Base-by-base conservation (phyloP, 2,113 vertebrate genomes). In the Nerophis lumbriciformis region DNA sequence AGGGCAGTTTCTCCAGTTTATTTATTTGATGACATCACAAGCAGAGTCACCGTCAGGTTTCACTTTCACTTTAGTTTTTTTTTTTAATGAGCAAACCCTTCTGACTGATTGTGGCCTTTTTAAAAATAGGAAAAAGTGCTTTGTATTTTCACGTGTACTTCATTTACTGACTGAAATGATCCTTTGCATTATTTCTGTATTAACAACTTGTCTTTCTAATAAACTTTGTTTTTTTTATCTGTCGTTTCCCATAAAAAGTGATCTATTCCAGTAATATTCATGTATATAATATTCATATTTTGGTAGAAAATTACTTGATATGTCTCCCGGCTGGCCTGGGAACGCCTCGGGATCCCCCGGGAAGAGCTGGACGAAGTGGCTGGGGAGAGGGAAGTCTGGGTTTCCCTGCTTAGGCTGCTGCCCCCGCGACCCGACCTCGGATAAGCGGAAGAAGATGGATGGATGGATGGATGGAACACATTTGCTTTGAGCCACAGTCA, bases 1-100 rank as follows among this genome's bases (percentile, higher is more conserved):
- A 80, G 90, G 85, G 82, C 90, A 90, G 90, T 90, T 90, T 76
- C 37, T 66, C 8, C 61, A 42, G 54, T 59, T 88, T 81, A 89
- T 90, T 90, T 90, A 91, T 91, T 90, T 45, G 74, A 79, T 64
- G 21, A 61, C 12, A 42, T n/a, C 44, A 76, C 63, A 66, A 65
- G 66, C 79, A 76, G 76, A 58, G 49, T 66, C 61, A 72, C 59
- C 66, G 65, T 66, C 35, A 37, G 48, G 70, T 69, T 68, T 69
- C 8, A 51, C 4, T 7, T 5, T 47, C 3, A 21, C n/a, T 36
- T 21, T 48, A 37, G 37, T 66, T 6, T 53, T 37, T 65, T 65
- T 49, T 70, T 60, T 1, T 62, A 44, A 15, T 53, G 15, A 57
- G 37, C 37, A 55, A 39, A 19, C 51, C 16, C 60, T 73, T 38